Evolutionary conservation across 2,113 vertebrate genomes (phyloP), one percentile per base, ranked within the genome.

Genomic region (Ptychochromis oligacanthus): DNA sequence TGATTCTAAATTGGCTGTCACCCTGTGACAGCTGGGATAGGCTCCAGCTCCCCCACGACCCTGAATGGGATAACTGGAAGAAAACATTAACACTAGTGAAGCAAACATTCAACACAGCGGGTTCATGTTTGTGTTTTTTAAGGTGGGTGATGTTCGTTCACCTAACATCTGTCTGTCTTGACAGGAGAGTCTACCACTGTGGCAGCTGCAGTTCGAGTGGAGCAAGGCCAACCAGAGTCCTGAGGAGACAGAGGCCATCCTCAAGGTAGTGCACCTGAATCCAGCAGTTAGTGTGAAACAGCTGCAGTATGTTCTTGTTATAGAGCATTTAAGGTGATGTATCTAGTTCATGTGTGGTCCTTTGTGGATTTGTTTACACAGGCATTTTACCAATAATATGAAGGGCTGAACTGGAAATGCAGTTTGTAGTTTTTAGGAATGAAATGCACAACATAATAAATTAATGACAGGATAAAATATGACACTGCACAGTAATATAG

Each of bases 181-280:
- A n/a, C 82, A 99, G 98, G 96, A 96, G 61, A 95, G 95, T 90
- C 91, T 97, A 36, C 94, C 97, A 0, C 60, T 99, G 40, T 99
- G 98, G 98, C 94, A 91, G 87, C 93, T 97, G 61, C 96, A 95
- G 96, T 91, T 96, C 38, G 94, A 97, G 81, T 99, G 97, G 98
- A 98, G 97, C 81, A 92, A 93, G 85, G 74, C 77, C 24, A 85
- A 86, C 5, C 91, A 95, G 82, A 95, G 86, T 85, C 89, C 93
- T 2, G 95, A 96, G 26, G 95, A 97, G 67, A 98, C 97, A 0
- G 96, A 98, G 75, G 91, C 94, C 12, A 58, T 98, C 40, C 99
- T 97, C 90, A 95, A 98, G 98, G 98, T 99, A 94, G 20, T 59
- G 6, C 70, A 61, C 14, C 36, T 65, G 5, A 75, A 81, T 75